Evolutionary conservation across 2,797 vertebrate genomes (phyloP), one percentile per base, ranked within the genome.

Genomic region (Synaphobranchus kaupii): DNA sequence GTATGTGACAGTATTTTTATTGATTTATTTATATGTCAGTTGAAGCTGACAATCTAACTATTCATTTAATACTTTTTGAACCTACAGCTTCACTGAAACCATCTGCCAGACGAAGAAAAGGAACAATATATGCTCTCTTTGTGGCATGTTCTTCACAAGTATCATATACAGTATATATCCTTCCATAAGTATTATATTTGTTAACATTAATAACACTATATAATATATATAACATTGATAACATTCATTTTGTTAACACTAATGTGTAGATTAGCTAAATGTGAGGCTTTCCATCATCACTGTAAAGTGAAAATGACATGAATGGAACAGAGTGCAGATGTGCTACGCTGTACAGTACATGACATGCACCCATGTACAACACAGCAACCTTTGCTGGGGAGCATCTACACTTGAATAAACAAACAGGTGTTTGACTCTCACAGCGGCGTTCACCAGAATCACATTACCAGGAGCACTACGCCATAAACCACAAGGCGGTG

Each of bases 371-470:
- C 25, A 44, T 80, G 76, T 50, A 28, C 17, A 48, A 48, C 31
- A 71, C 34, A 48, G 44, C 7, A 13, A 44, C 71, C 34, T 80
- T 48, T 80, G 44, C 76, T 48, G 0, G 20, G 76, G 39, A 48
- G 20, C 39, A 47, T 80, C 39, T 80, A 80, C 44, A 48, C 76
- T 80, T 80, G 76, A 80, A 8, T 80, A 80, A 47, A 80, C 76
- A 80, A 48, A 25, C 81, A 83, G 81, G 81, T 83, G 81, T 83
- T 28, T 83, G 52, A 83, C 25, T 83, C 81, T n/a, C 48, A 50
- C 50, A 83, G 81, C 52, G 47, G 20, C 34, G n/a, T 52, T 15
- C 47, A 54, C 10, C 81, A 83, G 81, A 83, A 20, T 54, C 81
- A 83, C 81, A 54, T n/a, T 83, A 83, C 73, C 81, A 56, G 10